A percentile compares a stretch with the other conserved stretches of the same genome.
These are phyloP conservation scores for Calameuta idolon DNA, from an alignment of 2,888 invertebrate species.

Conservation along the genomic window DNA sequence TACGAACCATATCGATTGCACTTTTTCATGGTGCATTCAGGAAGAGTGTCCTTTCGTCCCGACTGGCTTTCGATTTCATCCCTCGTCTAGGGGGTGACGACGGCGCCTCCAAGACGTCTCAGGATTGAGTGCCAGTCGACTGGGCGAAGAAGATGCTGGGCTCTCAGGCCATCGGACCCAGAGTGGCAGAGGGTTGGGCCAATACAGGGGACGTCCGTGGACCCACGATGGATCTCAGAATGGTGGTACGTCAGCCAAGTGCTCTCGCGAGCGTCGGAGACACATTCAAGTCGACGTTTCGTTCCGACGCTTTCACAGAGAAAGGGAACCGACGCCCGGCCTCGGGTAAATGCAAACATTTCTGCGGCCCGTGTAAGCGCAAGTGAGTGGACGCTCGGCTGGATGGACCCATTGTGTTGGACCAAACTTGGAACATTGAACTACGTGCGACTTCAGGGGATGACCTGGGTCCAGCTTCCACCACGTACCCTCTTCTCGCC, in stretches of 20 bases:
- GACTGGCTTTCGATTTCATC: neutral
- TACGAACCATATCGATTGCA: neutral
- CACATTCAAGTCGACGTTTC: conserved; percentile 18
- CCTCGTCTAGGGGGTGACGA: neutral
- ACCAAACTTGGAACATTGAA: conserved; percentile 36
- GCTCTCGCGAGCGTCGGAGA: neutral
- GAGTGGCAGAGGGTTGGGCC: neutral
- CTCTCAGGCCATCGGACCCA: neutral
- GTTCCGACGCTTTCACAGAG: conserved; percentile 31
- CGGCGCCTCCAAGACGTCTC: neutral
- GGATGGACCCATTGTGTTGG: conserved; percentile 35
- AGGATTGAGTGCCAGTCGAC: neutral
- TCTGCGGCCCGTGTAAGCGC: conserved; percentile 43
- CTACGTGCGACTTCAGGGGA: conserved; percentile 10
- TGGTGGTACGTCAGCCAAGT: neutral
- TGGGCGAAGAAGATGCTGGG: neutral
- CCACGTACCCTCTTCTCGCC: too few relatives aligned
- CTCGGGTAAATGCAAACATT: conserved; percentile 55
- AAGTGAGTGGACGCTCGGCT: conserved; percentile 42
- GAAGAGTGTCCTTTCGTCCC: neutral
- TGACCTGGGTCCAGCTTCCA: neutral
- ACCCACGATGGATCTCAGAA: neutral
- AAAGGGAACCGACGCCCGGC: conserved; percentile 17
- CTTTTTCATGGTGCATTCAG: neutral
- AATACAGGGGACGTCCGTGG: neutral